Percentiles rank a stretch among this genome's conserved stretches.
These are phyloP conservation scores for Drosophila siamana DNA, from an alignment of 2,888 invertebrate species.

Conservation along the genomic window DNA sequence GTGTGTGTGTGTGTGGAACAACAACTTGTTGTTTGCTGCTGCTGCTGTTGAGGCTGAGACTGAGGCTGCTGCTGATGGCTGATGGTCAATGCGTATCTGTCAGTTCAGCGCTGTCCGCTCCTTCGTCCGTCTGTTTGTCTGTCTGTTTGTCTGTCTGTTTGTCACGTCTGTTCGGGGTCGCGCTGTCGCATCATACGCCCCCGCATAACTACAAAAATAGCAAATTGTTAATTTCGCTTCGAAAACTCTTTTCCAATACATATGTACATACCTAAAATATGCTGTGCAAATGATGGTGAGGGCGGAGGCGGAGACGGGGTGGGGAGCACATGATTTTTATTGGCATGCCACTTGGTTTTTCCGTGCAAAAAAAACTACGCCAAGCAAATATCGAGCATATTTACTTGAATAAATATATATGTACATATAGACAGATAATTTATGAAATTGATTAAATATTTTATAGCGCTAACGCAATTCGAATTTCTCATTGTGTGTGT, in stretches of 20 bases:
- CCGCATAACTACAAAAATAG: conserved; percentile 70
- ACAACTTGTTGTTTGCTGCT: conserved; percentile 59
- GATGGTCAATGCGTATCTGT: conserved; percentile 60
- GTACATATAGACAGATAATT: conserved; percentile 49
- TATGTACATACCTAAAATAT: conserved; percentile 13
- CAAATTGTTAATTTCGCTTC: conserved; percentile 79
- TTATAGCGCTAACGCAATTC: conserved; percentile 31
- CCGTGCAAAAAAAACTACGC: conserved; percentile 67
- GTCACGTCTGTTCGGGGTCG: conserved; percentile 55
- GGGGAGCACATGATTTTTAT: conserved; percentile 71
- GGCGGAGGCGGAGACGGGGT: conserved; percentile 10
- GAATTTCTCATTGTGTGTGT: conserved; percentile 12
- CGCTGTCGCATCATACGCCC: conserved; percentile 65
- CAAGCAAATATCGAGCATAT: conserved; percentile 33
- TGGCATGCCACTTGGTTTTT: conserved; percentile 76
- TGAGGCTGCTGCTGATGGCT: conserved; percentile 48
- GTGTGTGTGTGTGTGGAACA: conserved; percentile 37
- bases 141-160: conserved; percentile 35
- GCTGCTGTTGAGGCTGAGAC: conserved; percentile 17
- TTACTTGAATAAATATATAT: conserved; percentile 3
- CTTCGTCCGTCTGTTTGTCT: conserved; percentile 34
- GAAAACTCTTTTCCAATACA: conserved; percentile 74
- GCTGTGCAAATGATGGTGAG: not conserved
- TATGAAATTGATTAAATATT: conserved; percentile 75
- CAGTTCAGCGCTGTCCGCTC: conserved; percentile 41